phyloP scores from a whole-genome alignment of 2,888 invertebrate genomes.

The Sarcophaga subvicina region DNA sequence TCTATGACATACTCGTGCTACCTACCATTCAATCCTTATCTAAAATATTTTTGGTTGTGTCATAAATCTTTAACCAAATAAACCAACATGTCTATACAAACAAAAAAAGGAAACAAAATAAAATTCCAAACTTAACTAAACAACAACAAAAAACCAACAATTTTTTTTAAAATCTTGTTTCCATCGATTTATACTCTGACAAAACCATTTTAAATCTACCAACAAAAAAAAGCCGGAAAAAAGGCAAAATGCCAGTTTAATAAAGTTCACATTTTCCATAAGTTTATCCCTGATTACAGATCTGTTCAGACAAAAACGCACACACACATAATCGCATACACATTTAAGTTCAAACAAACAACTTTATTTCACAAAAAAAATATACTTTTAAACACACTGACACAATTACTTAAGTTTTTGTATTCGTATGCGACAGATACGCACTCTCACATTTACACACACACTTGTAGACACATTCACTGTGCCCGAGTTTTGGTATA shows the following conservation, averaged over 20 bases:
- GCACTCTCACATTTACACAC: no score
- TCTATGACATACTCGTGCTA: slow-evolving; percentile 6
- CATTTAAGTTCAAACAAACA: neutral
- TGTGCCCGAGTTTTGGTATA: neutral
- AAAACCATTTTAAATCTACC: no score
- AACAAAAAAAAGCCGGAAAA: no score
- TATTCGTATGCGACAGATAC: neutral
- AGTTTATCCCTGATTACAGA: slow-evolving; percentile 46
- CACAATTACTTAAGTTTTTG: neutral
- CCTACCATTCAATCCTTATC: slow-evolving; percentile 8
- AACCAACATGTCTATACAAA: slow-evolving; percentile 9
- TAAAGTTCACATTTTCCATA: slow-evolving; percentile 49
- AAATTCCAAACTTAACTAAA: neutral
- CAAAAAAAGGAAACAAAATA: neutral
- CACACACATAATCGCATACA: neutral
- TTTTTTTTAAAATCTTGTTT: no score
- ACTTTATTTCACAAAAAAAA: slow-evolving; percentile 18
- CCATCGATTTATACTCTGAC: no score
- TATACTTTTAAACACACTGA: no score
- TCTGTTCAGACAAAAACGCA: neutral
- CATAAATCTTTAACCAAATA: slow-evolving; percentile 43
- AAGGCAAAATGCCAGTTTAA: slow-evolving; percentile 33
- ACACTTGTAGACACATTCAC: neutral
- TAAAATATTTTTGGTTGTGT: neutral
- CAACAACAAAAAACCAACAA: neutral